Percentiles rank a stretch among this genome's conserved stretches.
These are phyloP conservation scores for Tychaedon coryphoeus DNA, from an alignment of 2,113 vertebrate species.

Conservation along the genomic window DNA sequence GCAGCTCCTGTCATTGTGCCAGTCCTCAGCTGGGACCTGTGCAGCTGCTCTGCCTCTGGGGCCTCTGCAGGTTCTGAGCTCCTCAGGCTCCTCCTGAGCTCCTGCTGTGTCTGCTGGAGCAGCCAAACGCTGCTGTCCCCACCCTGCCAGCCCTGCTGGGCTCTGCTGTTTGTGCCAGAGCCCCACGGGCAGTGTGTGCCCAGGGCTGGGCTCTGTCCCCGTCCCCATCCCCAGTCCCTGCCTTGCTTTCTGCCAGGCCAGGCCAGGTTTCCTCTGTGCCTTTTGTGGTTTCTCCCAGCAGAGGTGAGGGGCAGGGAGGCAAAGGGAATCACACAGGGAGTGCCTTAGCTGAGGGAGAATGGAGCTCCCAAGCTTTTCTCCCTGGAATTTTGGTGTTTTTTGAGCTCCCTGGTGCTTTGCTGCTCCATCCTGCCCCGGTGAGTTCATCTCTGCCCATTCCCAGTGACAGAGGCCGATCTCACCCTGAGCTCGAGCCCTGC, in stretches of 20 bases:
- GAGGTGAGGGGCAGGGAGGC: neutral
- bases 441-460: neutral
- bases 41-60: neutral
- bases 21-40: neutral
- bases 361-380: neutral
- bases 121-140: neutral
- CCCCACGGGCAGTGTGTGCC: rapidly evolving
- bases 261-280: neutral
- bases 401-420: neutral
- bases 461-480: neutral
- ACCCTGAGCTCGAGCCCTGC: neutral
- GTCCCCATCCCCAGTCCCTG: too few relatives aligned
- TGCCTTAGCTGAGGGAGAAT: neutral
- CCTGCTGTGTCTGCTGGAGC: neutral
- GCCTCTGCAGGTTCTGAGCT: neutral
- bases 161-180: neutral
- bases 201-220: neutral
- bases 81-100: neutral
- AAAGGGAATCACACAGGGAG: neutral
- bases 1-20: neutral
- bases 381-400: neutral
- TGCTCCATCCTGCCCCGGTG: neutral
- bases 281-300: neutral
- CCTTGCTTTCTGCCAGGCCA: neutral
- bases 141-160: neutral